Evolutionary conservation across 2,888 invertebrate genomes (phyloP), one percentile per base, ranked within the genome.

Genomic region (Diarsia brunnea): DNA sequence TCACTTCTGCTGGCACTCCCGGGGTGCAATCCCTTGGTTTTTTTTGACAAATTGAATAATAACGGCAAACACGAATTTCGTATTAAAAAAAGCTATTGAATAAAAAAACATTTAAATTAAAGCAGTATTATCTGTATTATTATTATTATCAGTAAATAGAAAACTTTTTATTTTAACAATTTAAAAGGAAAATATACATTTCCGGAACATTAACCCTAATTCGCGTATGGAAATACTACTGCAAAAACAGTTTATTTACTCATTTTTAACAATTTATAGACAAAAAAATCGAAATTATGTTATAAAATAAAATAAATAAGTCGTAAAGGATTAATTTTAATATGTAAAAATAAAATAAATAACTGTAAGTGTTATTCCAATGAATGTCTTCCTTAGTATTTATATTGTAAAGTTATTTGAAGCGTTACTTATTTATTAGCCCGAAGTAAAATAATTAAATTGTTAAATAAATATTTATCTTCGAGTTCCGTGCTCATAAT

Each of bases 341-440:
- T 63, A 43, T 69, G 38, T 84, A 77, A 47, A 77, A 84, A 71
- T 63, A 61, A 63, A 69, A 69, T 55, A 51, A 68, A 61, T 71
- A 80, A 72, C 67, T 72, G 27, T 82, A 86, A 64, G 45, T 76
- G 69, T 77, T 81, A 84, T 87, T 83, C 79, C 84, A 78, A 89
- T 88, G 88, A 88, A 91, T 78, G 93, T 93, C 93, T 93, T 93
- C 93, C 93, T 90, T 92, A 92, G 88, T 84, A 81, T 83, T 90
- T 88, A 89, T 80, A 84, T 79, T 73, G 65, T 73, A 81, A 69
- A 84, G 61, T 73, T 49, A 64, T 76, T 71, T 73, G 24, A 69
- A 69, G 11, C 38, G 58, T 47, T 51, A 78, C 51, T 66, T 53
- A 73, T 81, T 78, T 72, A 38, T 43, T 69, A 63, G 51, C 55